Base-by-base conservation (phyloP, 2,888 invertebrate genomes). In the Lapara coniferarum region DNA sequence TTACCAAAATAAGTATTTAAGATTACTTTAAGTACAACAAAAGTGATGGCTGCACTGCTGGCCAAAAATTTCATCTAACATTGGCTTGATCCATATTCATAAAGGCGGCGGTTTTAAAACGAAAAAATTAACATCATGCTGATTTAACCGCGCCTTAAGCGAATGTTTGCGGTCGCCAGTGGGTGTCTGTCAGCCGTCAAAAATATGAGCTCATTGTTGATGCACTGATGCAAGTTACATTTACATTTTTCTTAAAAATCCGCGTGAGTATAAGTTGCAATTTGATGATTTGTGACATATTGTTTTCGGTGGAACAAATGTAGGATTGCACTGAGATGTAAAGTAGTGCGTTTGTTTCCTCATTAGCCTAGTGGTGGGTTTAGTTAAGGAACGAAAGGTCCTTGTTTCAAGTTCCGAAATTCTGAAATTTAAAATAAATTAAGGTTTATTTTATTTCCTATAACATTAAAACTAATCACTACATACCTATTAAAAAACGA, bases 171-270 rank as follows among this genome's bases (percentile, higher is more conserved):
- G 78, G 77, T 49, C 67, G 58, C 71, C 56, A 69, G 51, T 66
- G 67, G 67, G 67, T 67, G 67, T 53, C 44, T 55, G 55, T 66
- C 63, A 44, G 14, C 30, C n/a, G 74, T 80, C 76, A 70, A 77
- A 25, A 82, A 85, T 68, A 84, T 80, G 84, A 76, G 75, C 72
- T 81, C 83, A 85, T 85, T 85, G 85, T 85, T 75, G 77, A 79
- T 75, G 74, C 71, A 72, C 16, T 30, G 58, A 51, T 57, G 16
- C n/a, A 58, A 37, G 30, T 37, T 58, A 6, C 46, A 19, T 46
- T 63, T 46, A 46, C 59, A 46, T 46, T 63, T 16, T 46, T 12
- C 16, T 7, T 44, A n/a, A 13, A 37, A 58, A n/a, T 58, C 37
- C 14, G 10, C n/a, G 44, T 30, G n/a, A n/a, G 37, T 58, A 13